Conservation (phyloP, 2,888 invertebrate genomes). For the Brenthis hecate region DNA sequence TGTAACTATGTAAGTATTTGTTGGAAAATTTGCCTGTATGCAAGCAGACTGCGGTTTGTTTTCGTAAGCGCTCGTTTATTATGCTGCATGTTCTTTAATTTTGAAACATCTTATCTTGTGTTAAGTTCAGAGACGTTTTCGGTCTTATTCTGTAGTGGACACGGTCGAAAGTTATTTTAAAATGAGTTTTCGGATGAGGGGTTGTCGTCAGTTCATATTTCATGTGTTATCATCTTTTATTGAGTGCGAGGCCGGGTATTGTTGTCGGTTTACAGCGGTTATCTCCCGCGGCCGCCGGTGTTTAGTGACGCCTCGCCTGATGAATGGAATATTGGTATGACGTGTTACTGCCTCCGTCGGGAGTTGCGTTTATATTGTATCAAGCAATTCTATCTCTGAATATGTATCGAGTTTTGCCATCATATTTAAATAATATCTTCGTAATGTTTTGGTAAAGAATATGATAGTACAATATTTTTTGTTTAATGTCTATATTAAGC, state of each 20-base stretch:
- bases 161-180: conserved; percentile 45
- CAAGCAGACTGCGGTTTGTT: conserved; percentile 71
- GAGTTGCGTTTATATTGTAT: conserved; percentile 44
- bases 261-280: conserved; percentile 80
- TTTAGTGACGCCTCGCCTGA: conserved; percentile 73
- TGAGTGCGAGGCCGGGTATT: conserved; percentile 79
- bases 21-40: conserved; percentile 78
- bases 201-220: conserved; percentile 79
- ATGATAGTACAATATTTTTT: conserved; percentile 5
- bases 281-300: conserved; percentile 73
- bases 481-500: background rate
- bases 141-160: conserved; percentile 40
- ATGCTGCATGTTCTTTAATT: conserved; percentile 54
- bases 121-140: conserved; percentile 34
- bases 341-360: conserved; percentile 47
- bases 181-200: conserved; percentile 53
- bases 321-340: conserved; percentile 74
- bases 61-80: conserved; percentile 73
- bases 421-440: conserved; percentile 13
- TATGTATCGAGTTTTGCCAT: conserved; percentile 24
- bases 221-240: conserved; percentile 83
- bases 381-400: conserved; percentile 33
- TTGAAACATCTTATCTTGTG: conserved; percentile 56
- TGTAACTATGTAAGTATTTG: conserved; percentile 74
- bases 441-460: conserved; percentile 11